phyloP scores from a whole-genome alignment of 2,113 vertebrate species.

The Paraplagusia blochii region DNA sequence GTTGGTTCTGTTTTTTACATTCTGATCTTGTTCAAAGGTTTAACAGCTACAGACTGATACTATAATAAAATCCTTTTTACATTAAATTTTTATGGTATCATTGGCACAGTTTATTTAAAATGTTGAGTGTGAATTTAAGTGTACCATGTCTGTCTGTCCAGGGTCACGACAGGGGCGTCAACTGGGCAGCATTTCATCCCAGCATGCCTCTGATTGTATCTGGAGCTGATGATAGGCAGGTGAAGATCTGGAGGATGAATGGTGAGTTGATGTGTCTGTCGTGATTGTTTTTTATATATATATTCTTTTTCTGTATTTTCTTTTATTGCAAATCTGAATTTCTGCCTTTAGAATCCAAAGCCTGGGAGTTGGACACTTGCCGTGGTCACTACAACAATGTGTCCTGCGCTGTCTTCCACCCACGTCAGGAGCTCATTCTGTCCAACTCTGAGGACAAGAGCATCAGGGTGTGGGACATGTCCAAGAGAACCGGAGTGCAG shows the following conservation, averaged over 20 bases:
- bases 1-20: not conserved
- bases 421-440: slow-evolving; percentile 94
- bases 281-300: not conserved
- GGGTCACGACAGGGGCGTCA: slow-evolving; percentile 95
- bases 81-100: not conserved
- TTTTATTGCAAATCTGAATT: not conserved
- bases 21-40: not conserved
- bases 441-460: slow-evolving; percentile 98
- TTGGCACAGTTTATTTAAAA: too few species aligned
- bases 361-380: slow-evolving; percentile 97
- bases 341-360: slow-evolving; percentile 84
- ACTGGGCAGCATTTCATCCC: slow-evolving; percentile 97
- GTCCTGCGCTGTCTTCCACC: slow-evolving; percentile 95
- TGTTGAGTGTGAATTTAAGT: too few species aligned
- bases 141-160: slow-evolving; percentile 25
- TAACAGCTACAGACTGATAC: not conserved
- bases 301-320: not conserved
- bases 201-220: slow-evolving; percentile 97
- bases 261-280: slow-evolving; percentile 72
- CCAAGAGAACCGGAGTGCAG: slow-evolving; percentile 94
- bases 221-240: slow-evolving; percentile 92
- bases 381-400: slow-evolving; percentile 98
- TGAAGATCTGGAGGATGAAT: slow-evolving; percentile 99
- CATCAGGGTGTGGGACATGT: slow-evolving; percentile 98
- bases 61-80: not conserved